Evolutionary conservation across 2,888 invertebrate species (phyloP), one percentile per base, ranked within the genome.

Genomic region (Pocota personata): DNA sequence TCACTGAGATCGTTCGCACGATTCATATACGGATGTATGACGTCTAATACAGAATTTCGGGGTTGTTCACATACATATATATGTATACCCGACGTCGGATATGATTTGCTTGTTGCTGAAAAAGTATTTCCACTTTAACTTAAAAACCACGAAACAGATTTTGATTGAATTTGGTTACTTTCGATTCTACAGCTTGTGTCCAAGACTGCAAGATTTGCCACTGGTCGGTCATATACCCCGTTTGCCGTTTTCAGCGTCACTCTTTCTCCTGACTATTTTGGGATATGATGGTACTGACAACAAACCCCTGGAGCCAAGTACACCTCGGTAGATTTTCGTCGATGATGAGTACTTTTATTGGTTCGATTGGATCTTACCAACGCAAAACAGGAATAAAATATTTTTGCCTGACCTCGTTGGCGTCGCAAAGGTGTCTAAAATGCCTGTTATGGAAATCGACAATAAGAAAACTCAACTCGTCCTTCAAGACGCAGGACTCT

Each of bases 281-380:
- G 0, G 67, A 46, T 6, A 3, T 30, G 32, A 46, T 50, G 0
- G 57, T 43, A 14, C 37, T 46, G 8, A 50, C 30, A 1, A 87
- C 35, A 2, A 58, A 50, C 4, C 69, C 87, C 12, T 57, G 67
- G 3, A 16, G 66, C 73, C 80, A 87, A 2, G 16, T 35, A 12
- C 72, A 60, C 12, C 80, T 40, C 6, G 55, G 46, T 0, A 10
- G n/a, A 35, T 76, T 57, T 71, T 78, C 40, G 37, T 87, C 87
- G 19, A 75, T 66, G 24, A 88, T 52, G 19, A 87, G 16, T 2
- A 88, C 12, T 16, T 71, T 48, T 14, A 76, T 37, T 50, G 55
- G 57, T 4, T 43, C 14, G 14, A 10, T 30, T 35, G 2, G 14
- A 2, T 21, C 35, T 57, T 2, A 64, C 32, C 57, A 52, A 19